Evolutionary conservation across 2,888 invertebrate genomes (phyloP).

Genomic region (Dilophus febrilis): DNA sequence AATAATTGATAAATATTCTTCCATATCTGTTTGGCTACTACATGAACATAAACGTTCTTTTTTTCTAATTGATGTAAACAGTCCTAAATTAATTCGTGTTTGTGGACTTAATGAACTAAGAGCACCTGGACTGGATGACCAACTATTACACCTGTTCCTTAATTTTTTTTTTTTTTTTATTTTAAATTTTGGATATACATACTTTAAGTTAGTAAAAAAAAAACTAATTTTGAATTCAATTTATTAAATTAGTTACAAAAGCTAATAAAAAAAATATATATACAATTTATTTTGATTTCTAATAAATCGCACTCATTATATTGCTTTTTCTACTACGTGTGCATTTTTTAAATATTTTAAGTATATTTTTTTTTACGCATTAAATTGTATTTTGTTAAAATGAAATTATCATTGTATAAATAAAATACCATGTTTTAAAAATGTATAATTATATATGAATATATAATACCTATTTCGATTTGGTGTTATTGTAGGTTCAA

Average conservation of each 20-base stretch:
- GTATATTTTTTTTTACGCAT: no score
- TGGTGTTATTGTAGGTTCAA: slow-evolving; percentile 3
- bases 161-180: slow-evolving; percentile 1
- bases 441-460: background rate
- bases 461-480: slow-evolving; percentile 14
- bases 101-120: slow-evolving; percentile 35
- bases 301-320: no score
- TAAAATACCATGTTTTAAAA: background rate
- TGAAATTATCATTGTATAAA: background rate
- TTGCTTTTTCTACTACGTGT: no score
- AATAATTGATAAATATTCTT: background rate
- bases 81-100: slow-evolving; percentile 44
- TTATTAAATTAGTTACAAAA: no score
- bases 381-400: no score
- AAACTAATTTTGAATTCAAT: no score
- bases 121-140: slow-evolving; percentile 11
- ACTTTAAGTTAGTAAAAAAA: no score
- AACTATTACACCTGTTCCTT: slow-evolving; percentile 13
- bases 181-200: slow-evolving; percentile 2
- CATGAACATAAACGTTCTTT: slow-evolving; percentile 31
- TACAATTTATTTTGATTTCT: no score
- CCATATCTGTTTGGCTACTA: slow-evolving; percentile 53
- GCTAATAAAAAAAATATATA: no score
- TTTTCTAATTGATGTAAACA: slow-evolving; percentile 28
- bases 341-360: no score